Conservation (phyloP, 2,797 vertebrate species). For the Myiotriccus ornatus region DNA sequence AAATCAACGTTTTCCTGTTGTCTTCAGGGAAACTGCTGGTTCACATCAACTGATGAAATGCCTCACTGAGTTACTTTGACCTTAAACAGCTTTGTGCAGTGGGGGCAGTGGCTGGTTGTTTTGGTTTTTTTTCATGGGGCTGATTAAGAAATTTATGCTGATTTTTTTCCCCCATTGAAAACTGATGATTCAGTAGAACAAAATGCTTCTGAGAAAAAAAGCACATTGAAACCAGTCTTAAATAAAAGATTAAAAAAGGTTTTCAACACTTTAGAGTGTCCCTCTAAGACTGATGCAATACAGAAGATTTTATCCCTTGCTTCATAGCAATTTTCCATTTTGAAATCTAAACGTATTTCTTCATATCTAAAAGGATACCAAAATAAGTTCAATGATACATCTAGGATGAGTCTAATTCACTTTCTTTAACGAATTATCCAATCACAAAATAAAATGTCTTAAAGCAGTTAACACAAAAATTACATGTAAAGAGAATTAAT, state of each 20-base stretch:
- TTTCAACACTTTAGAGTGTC: not conserved
- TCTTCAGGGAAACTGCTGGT: not conserved
- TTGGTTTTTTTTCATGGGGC: rapidly evolving
- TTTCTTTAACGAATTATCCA: not conserved
- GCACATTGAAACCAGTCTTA: not conserved
- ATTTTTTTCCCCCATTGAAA: not conserved
- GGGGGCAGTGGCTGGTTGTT: not conserved
- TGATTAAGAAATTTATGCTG: not conserved
- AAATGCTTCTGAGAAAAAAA: not conserved
- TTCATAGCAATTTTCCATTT: not conserved
- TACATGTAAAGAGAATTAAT: not conserved
- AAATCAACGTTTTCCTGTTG: not conserved
- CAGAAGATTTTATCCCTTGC: not conserved
- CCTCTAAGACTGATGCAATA: not conserved
- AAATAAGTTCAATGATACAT: not conserved
- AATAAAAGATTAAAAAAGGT: not conserved
- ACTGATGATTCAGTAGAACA: not conserved
- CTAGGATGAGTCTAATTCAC: not conserved
- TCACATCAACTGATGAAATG: not conserved
- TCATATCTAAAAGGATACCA: not conserved
- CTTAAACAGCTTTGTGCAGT: not conserved
- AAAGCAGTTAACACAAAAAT: not conserved
- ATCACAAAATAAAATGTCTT: not conserved
- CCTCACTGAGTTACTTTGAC: not conserved
- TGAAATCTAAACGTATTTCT: not conserved